A percentile compares a stretch with the other conserved stretches of the same genome.
Evolutionary conservation across 1,140 invertebrate genomes (phyloP).

Genomic region (Cheumatopsyche charites): DNA sequence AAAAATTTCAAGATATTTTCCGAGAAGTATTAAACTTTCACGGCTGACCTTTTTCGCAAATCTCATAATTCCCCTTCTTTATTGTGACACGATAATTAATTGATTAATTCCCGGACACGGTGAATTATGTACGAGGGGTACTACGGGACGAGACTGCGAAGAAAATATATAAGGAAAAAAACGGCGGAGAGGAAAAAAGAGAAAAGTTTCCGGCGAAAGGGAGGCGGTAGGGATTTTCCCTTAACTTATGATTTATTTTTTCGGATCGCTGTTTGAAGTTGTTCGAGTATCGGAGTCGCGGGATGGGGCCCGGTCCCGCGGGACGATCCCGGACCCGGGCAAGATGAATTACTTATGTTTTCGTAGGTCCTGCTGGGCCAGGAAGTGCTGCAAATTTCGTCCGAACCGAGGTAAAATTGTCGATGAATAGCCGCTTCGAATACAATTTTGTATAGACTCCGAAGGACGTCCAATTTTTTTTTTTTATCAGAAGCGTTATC

Average conservation of each 20-base stretch:
- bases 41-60: background rate
- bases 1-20: background rate
- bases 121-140: constrained; percentile 1
- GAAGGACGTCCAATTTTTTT: background rate
- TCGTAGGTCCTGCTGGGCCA: background rate
- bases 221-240: background rate
- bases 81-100: constrained; percentile 14
- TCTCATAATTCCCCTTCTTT: constrained; percentile 1
- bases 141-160: background rate
- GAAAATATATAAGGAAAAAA: background rate
- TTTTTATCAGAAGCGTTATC: background rate
- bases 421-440: constrained; percentile 1
- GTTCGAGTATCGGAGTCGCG: constrained; percentile 26
- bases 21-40: constrained; percentile 2
- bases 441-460: background rate
- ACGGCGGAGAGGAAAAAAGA: background rate
- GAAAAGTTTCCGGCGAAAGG: constrained; percentile 3
- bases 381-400: background rate
- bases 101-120: constrained; percentile 12
- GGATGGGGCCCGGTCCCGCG: constrained; percentile 1
- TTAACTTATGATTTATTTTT: constrained; percentile 35
- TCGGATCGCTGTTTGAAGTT: constrained; percentile 33
- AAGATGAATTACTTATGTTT: constrained; percentile 34
- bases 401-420: background rate
- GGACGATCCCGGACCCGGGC: constrained; percentile 7